phyloP scores from a whole-genome alignment of 1,140 invertebrate species.

The Aporrectodea caliginosa region DNA sequence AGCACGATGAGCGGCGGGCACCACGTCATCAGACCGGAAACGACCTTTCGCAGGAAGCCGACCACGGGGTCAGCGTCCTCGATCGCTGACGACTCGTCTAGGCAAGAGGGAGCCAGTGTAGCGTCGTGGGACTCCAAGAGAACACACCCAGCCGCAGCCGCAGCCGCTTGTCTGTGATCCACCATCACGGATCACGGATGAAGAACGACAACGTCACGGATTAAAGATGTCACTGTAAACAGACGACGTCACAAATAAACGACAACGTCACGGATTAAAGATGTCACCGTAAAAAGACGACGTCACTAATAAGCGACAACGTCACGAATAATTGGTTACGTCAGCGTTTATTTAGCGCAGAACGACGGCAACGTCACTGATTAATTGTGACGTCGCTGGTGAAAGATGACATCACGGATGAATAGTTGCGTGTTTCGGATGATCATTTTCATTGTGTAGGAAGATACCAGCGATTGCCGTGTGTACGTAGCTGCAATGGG shows the following conservation, averaged over 20 bases:
- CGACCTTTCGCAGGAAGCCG: background rate
- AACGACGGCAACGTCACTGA: too few relatives aligned
- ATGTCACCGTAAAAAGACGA: background rate
- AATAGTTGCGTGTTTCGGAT: too few relatives aligned
- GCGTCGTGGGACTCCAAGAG: background rate
- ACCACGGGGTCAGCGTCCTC: background rate
- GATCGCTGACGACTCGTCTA: background rate
- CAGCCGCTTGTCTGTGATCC: background rate
- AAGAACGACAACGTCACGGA: background rate
- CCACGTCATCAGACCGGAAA: background rate
- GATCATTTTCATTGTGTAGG: too few relatives aligned
- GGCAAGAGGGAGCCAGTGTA: background rate
- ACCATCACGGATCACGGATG: background rate
- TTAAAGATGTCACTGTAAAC: background rate
- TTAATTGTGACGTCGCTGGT: too few relatives aligned
- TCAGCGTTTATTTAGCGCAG: too few relatives aligned
- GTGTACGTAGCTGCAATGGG: too few relatives aligned
- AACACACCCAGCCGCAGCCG: background rate
- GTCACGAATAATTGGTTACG: background rate
- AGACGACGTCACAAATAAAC: background rate
- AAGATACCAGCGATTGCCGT: too few relatives aligned
- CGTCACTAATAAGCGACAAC: background rate
- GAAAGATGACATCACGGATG: too few relatives aligned
- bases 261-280: background rate
- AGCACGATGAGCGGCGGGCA: background rate